These are phyloP conservation scores for Pleuronectes platessa DNA, from an alignment of 2,113 vertebrate genomes.

Conservation along the genomic window DNA sequence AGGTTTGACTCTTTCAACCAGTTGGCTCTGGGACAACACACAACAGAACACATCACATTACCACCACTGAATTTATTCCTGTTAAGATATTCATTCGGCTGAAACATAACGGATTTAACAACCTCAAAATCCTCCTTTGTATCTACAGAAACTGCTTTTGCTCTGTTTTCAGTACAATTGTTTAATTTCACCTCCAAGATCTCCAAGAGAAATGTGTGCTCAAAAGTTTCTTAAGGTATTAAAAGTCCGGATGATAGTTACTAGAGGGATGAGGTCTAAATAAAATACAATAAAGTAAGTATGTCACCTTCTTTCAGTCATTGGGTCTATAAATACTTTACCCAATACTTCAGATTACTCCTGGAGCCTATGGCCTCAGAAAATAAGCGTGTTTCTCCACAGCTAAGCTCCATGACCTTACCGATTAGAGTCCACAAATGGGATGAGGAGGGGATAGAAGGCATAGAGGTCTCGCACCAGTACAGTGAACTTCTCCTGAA, in stretches of 20 bases:
- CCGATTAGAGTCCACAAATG: conserved; percentile 95
- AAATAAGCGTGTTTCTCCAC: not conserved
- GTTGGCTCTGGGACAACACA: conserved; percentile 83
- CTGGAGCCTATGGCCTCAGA: not conserved
- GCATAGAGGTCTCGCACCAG: conserved; percentile 94
- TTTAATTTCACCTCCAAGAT: not conserved
- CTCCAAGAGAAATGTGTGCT: no score
- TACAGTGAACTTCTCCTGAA: conserved; percentile 92
- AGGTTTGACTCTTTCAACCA: conserved; percentile 90
- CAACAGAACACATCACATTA: conserved; percentile 27
- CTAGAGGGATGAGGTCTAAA: not conserved
- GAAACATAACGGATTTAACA: not conserved
- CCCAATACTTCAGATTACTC: not conserved
- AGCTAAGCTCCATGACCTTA: conserved; percentile 54
- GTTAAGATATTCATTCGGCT: not conserved
- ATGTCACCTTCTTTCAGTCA: not conserved
- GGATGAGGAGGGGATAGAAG: conserved; percentile 95
- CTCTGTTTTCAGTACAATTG: not conserved
- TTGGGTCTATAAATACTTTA: not conserved
- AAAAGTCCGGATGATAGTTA: not conserved
- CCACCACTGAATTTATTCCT: conserved; percentile 6
- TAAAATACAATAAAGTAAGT: not conserved
- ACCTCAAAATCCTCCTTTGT: not conserved
- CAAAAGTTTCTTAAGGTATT: not conserved
- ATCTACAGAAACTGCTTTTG: not conserved